phyloP scores from a whole-genome alignment of 2,888 invertebrate genomes.

The Agrenia bidenticulata region DNA sequence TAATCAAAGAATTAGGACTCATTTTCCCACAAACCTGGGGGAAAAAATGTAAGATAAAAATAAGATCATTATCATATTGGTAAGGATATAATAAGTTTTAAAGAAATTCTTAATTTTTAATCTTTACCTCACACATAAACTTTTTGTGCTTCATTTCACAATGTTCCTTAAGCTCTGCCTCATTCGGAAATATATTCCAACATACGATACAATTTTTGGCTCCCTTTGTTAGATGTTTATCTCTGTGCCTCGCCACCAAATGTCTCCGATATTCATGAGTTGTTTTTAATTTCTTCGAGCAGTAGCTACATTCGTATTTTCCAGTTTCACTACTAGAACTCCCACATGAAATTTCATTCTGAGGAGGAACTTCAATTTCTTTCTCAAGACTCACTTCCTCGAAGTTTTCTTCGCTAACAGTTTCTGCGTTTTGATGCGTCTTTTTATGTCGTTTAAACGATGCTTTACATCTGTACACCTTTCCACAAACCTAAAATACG shows the following conservation, averaged over 20 bases:
- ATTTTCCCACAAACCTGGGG: neutral
- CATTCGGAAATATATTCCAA: neutral
- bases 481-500: neutral
- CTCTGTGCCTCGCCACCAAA: neutral
- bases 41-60: too few relatives aligned
- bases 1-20: neutral
- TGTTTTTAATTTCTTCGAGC: neutral
- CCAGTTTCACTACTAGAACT: neutral
- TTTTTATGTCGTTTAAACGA: neutral
- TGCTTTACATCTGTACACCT: neutral
- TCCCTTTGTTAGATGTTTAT: neutral
- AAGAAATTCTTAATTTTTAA: too few relatives aligned
- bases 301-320: neutral
- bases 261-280: conserved; percentile 1
- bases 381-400: too few relatives aligned
- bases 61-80: too few relatives aligned
- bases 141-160: conserved; percentile 6
- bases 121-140: conserved; percentile 7
- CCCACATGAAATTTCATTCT: too few relatives aligned
- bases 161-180: neutral
- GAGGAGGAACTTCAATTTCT: too few relatives aligned
- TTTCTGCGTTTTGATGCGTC: neutral
- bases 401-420: too few relatives aligned
- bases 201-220: conserved; percentile 2
- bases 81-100: too few relatives aligned